Base-by-base conservation (phyloP, 2,113 vertebrate genomes). In the Anguilla japonica region DNA sequence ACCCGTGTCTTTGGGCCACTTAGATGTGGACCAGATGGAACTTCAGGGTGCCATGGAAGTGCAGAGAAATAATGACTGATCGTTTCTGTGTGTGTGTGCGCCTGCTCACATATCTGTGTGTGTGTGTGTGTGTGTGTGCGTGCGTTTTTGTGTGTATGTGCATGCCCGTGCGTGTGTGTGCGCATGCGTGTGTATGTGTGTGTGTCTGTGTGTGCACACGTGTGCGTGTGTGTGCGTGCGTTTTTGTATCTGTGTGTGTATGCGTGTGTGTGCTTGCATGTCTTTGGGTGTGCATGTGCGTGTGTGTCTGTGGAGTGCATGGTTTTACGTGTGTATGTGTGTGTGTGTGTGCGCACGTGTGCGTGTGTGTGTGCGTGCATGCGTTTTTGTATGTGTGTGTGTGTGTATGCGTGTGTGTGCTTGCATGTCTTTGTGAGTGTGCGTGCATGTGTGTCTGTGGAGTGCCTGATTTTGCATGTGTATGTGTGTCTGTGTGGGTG, bases 1-100 rank as follows among this genome's bases (percentile, higher is more conserved):
- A 80, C 85, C 87, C 85, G 71, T 88, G 88, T 90, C 87, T 92
- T 90, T 83, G 87, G 81, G 82, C 88, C 89, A 89, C 85, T 89
- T 87, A 87, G 87, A 92, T 91, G 81, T 87, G 85, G 85, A 89
- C 88, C 91, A 92, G 90, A 93, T 92, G 89, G 91, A 83, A 86
- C 22, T n/a, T 84, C 14, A 41, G 41, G 39, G 60, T 63, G 41
- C 83, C 71, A 50, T 43, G 41, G 84, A 78, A 67, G 75, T 34
- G 83, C 29, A 60, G 87, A 88, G 75, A 56, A 26, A 87, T 85
- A 87, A 75, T 88, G 41, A 79, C 81, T 84, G 39, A 29, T 90
- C 63, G 79, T 34, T 88, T 80, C 16, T 67, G 56, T 86, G 13
- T 67, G 60, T 83, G 29, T 84, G 40, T 26, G 40, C 41, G 56